A percentile compares a stretch with the other conserved stretches of the same genome.
phyloP scores from a whole-genome alignment of 2,888 invertebrate genomes.

The Tiphia femorata region DNA sequence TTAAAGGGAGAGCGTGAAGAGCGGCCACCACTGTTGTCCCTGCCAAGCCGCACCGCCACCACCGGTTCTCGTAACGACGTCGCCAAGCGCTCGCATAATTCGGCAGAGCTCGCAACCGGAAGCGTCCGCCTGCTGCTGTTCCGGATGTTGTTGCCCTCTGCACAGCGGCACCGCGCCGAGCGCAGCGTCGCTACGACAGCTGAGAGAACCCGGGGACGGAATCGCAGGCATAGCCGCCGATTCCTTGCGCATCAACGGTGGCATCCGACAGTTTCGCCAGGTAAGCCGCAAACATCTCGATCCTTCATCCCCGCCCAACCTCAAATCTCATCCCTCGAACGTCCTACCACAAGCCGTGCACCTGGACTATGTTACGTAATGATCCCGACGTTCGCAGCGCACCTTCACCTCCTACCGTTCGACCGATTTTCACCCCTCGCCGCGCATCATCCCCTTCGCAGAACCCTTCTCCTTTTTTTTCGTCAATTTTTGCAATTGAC shows the following conservation, averaged over 20 bases:
- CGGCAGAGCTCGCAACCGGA: slow-evolving; percentile 91
- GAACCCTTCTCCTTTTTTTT: neutral
- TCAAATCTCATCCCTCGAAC: neutral
- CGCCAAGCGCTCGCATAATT: slow-evolving; percentile 82
- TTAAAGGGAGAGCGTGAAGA: slow-evolving; percentile 64
- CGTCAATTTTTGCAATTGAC: too few relatives aligned
- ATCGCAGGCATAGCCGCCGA: slow-evolving; percentile 97
- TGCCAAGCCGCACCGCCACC: slow-evolving; percentile 81
- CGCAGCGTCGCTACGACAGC: slow-evolving; percentile 84
- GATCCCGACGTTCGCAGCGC: too few relatives aligned
- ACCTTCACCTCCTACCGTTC: too few relatives aligned
- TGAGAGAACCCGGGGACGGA: slow-evolving; percentile 86
- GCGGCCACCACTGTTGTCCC: slow-evolving; percentile 72
- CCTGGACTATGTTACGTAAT: too few relatives aligned
- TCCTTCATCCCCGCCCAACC: neutral
- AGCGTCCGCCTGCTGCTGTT: slow-evolving; percentile 72
- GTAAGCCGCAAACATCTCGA: slow-evolving; percentile 69
- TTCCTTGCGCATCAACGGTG: slow-evolving; percentile 95
- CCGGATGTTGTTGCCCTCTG: slow-evolving; percentile 66
- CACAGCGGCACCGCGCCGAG: slow-evolving; percentile 80
- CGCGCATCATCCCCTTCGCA: neutral
- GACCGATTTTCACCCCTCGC: neutral
- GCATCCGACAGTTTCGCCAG: slow-evolving; percentile 96
- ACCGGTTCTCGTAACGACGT: slow-evolving; percentile 79
- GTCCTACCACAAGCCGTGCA: too few relatives aligned